Base-by-base conservation (phyloP, 2,888 invertebrate genomes). In the Biston betularia region DNA sequence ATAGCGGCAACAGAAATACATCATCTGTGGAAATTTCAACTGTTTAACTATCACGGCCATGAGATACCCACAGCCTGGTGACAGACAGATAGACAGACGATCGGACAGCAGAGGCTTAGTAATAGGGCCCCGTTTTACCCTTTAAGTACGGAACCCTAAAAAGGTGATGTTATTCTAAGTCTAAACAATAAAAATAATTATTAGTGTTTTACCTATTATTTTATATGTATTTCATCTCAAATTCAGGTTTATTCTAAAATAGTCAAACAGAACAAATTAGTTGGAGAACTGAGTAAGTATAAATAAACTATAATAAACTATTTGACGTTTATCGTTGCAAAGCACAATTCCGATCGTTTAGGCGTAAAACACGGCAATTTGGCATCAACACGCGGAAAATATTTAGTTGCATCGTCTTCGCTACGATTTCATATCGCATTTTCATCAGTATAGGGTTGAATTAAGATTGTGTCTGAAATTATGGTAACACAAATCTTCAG, bases 311-410 rank as follows among this genome's bases (percentile, higher is more conserved):
- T n/a, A n/a, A 38, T 15, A 14, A 15, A 12, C 6, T 12, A 12
- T 40, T 6, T 40, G 15, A 11, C 40, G 15, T 53, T 53, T 40
- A 53, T 35, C 14, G 53, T 6, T 52, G 14, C 38, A 38, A 52
- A 52, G 38, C 38, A 35, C 34, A 40, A 40, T 40, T 40, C 40
- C 11, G 38, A 53, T 24, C 14, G 15, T 53, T 15, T 53, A 53
- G 35, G 35, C 9, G 38, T 11, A 49, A 52, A 40, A 59, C 12
- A 40, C 8, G 42, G n/a, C 35, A 63, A 59, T 55, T 62, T 62
- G 62, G 55, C 55, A 62, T 48, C 6, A 2, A 9, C 11, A 49
- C 40, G 33, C 48, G 55, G 48, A 55, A 54, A 33, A 40, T 9
- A 14, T 49, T 38, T 10, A 52, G 35, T 14, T 35, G 6, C 49